phyloP scores from a whole-genome alignment of 2,113 vertebrate genomes.

The Cyanocitta stelleri region DNA sequence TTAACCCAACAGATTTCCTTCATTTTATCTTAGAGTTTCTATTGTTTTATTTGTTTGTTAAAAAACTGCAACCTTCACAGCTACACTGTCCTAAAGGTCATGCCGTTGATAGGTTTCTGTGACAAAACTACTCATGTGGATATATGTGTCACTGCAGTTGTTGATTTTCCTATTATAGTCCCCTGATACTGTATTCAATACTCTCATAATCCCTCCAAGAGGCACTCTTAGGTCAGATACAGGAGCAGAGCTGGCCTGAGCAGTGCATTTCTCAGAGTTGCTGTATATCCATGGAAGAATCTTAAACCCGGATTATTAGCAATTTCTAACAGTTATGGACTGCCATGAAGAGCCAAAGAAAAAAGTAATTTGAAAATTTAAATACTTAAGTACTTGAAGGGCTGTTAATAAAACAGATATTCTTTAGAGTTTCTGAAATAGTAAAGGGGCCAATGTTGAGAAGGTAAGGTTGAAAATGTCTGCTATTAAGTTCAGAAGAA shows the following conservation, averaged over 20 bases:
- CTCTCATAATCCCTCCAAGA: neutral
- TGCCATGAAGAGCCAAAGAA: neutral
- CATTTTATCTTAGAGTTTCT: neutral
- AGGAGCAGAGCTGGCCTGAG: neutral
- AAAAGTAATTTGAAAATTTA: neutral
- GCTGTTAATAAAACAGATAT: neutral
- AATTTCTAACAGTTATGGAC: neutral
- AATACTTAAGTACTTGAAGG: neutral
- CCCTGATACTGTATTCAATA: neutral
- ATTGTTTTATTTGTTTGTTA: neutral
- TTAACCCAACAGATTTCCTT: neutral
- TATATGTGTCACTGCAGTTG: neutral
- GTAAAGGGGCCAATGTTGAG: neutral
- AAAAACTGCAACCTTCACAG: neutral
- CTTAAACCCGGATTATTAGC: neutral
- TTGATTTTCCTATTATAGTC: neutral
- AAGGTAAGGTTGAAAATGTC: neutral
- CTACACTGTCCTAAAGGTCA: neutral
- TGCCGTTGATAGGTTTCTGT: neutral
- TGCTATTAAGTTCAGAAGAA: neutral
- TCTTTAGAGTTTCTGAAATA: neutral
- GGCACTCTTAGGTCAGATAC: neutral
- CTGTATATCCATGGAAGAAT: neutral
- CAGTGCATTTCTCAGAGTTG: neutral
- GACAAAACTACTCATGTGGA: neutral